Base-by-base conservation (phyloP, 2,113 vertebrate genomes). In the Hoplias malabaricus region DNA sequence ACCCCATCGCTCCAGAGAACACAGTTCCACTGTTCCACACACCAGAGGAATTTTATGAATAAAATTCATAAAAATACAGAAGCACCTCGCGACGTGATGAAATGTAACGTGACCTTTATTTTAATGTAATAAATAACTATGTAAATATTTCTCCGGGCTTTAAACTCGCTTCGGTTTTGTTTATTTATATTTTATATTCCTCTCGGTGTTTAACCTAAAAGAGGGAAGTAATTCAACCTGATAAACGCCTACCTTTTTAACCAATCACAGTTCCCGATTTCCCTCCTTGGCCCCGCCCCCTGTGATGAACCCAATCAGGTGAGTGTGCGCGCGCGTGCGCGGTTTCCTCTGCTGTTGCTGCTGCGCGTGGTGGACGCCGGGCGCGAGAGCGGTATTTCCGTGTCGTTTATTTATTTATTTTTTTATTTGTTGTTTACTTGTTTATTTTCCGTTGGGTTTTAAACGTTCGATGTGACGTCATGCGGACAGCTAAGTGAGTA, bases 401-500 rank as follows among this genome's bases (percentile, higher is more conserved):
- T 46, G 1, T 50, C 8, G 0, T 50, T 53, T 53, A 23, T 23
- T 23, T 23, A 21, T 53, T 53, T 53, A 2, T 10, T 53, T 4
- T 16, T 50, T 53, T 53, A 2, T 53, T 53, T 53, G 4, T 46
- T 46, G n/a, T n/a, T n/a, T n/a, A n/a, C n/a, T n/a, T n/a, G n/a
- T 46, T 5, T 38, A 5, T 38, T 38, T 3, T 16, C 82, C 80
- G 57, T 85, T 83, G 0, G 31, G 16, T n/a, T 21, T 9, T n/a
- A 53, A 23, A 33, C 31, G 9, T 42, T 38, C 27, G 10, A 29
- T 27, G 19, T 82, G 78, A 82, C 73, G 88, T 2, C 63, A 92
- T 93, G 92, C 89, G 90, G 38, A 86, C 88, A 70, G 50, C 87
- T 79, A 87, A 92, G 92, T 93, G 89, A 89, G 89, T 73, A 4